These are phyloP conservation scores for Notothenia rossii DNA, from an alignment of 2,113 vertebrate species.

Conservation along the genomic window DNA sequence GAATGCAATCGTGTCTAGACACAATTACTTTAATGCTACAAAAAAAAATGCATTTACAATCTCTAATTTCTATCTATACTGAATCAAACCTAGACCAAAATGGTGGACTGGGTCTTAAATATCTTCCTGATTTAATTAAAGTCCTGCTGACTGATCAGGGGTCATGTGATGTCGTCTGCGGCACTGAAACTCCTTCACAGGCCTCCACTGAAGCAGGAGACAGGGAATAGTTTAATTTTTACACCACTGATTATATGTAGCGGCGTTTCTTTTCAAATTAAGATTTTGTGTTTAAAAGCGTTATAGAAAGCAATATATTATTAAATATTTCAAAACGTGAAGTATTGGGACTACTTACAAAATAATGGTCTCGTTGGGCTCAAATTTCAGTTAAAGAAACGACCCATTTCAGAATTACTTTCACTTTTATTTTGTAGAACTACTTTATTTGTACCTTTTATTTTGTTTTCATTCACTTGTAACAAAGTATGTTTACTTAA, in stretches of 20 bases:
- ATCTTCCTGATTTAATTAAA: conserved; percentile 56
- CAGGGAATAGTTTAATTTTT: background rate
- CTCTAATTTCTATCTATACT: background rate
- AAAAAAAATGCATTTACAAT: background rate
- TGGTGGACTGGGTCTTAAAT: background rate
- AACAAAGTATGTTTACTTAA: background rate
- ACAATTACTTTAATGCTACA: background rate
- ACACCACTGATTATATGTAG: background rate
- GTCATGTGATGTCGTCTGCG: conserved; percentile 63
- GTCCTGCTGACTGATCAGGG: conserved; percentile 16
- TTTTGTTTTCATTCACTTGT: background rate
- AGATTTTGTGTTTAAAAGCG: background rate
- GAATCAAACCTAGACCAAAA: background rate
- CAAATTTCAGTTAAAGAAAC: background rate
- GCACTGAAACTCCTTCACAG: conserved; percentile 46
- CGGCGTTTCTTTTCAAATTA: background rate
- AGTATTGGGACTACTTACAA: too few relatives aligned
- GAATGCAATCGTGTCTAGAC: background rate
- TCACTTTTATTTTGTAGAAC: background rate
- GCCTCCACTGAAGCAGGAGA: conserved; percentile 3
- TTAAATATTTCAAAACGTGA: background rate
- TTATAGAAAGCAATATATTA: background rate
- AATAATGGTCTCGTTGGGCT: too few relatives aligned
- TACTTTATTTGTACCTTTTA: background rate
- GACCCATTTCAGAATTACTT: background rate